Evolutionary conservation across 2,797 vertebrate species (phyloP), one percentile per base, ranked within the genome.

Genomic region (Florisuga fusca): DNA sequence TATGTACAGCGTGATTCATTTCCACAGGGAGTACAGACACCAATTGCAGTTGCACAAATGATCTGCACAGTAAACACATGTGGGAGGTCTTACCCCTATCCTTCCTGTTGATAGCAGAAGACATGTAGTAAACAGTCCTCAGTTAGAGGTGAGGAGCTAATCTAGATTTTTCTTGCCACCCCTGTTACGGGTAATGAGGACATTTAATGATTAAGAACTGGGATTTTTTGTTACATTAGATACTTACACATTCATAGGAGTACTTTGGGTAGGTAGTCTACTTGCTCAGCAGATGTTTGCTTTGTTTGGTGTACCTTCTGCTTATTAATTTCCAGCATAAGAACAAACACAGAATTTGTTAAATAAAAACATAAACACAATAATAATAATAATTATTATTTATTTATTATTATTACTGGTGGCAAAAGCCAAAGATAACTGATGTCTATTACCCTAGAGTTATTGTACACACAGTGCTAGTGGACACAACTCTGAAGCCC

Each of bases 41-140:
- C 6, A 33, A 1, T 26, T 73, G 15, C 18, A 33, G 33, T 53
- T 17, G 14, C 29, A 34, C 14, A 16, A 38, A 71, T 5, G 10
- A 33, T 6, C 51, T 81, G 26, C 36, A 33, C 8, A 17, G 51
- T 7, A 8, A 7, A 29, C 14, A 9, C 12, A 12, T 3, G 5
- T 0, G 18, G 33, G 2, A 54, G 16, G 5, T 8, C 31, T 59
- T 16, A 2, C 5, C 34, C 51, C 45, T 22, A 8, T 27, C 34
- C 10, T 15, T 48, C 33, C 78, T 1, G 0, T 9, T 33, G 54
- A 26, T 1, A 26, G 16, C 46, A 38, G 55, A 4, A 43, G 29
- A 45, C 45, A 26, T 8, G 3, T 57, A 10, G 19, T 12, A 45
- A 61, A 27, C 3, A 17, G 17, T 18, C 15, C 36, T 57, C 50